Evolutionary conservation across 2,113 vertebrate genomes (phyloP), one percentile per base, ranked within the genome.

Genomic region (Etia nguti): DNA sequence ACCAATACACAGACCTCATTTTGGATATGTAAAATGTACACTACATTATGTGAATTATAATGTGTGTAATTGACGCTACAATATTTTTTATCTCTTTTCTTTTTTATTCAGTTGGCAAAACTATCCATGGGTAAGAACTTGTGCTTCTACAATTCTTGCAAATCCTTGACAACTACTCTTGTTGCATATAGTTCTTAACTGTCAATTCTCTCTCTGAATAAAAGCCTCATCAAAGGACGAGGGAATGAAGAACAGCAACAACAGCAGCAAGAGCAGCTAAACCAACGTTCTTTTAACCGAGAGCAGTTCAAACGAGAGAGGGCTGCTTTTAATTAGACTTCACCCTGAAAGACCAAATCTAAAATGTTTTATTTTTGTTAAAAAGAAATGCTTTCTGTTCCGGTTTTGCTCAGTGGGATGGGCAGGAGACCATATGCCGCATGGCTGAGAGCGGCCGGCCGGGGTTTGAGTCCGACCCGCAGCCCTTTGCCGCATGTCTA

Each of bases 61-160:
- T 46, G 41, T 46, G 24, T 73, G 38, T 22, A 73, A 73, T 73
- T 73, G 2, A 73, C 16, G 13, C 8, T 46, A 15, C 22, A 46
- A 73, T 48, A 16, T 70, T 6, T 38, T 38, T n/a, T 41, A 7
- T 73, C 22, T 73, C 8, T 73, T 73, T 73, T 73, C 41, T 46
- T 10, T 73, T 73, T 73, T 73, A 73, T 48, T 46, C 41, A 46
- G 68, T 3, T 48, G 68, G 41, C 15, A 3, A 0, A 26, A 0
- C 26, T 2, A 52, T 88, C 43, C 16, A 31, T 15, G 0, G 36
- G 75, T 90, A 75, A 90, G 68, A 20, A 22, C 31, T 41, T 79
- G 4, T 55, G 9, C 34, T 43, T 73, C 50, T 70, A 55, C 16
- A n/a, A 20, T 24, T 38, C 34, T 10, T 18, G 9, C 22, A 73